phyloP scores from a whole-genome alignment of 1,140 invertebrate species.

The Plectrocnemia conspersa region DNA sequence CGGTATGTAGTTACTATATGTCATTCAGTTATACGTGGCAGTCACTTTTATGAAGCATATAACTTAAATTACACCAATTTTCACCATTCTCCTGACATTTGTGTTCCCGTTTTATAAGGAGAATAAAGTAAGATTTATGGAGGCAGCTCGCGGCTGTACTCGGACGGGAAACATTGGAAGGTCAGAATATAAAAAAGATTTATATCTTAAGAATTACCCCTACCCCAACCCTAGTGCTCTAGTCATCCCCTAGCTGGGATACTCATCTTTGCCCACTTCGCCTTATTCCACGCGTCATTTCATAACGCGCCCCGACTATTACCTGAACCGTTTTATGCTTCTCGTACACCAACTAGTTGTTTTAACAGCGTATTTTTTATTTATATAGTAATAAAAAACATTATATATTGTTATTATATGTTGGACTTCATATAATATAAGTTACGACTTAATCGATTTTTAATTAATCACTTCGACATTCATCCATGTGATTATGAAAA shows the following conservation, averaged over 20 bases:
- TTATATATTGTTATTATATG: too few species aligned
- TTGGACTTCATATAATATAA: too few species aligned
- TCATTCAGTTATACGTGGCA: slow-evolving; percentile 34
- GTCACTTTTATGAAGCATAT: slow-evolving; percentile 36
- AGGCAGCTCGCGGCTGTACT: slow-evolving; percentile 33
- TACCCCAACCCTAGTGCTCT: slow-evolving; percentile 1
- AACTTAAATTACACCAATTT: slow-evolving; percentile 37
- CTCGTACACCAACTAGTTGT: too few species aligned
- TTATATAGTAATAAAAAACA: too few species aligned
- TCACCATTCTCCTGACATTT: slow-evolving; percentile 35
- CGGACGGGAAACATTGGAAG: slow-evolving; percentile 36
- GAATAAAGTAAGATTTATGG: slow-evolving; percentile 36
- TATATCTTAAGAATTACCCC: slow-evolving; percentile 35
- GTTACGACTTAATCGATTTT: too few species aligned
- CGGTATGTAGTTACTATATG: slow-evolving; percentile 28
- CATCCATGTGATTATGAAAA: too few species aligned
- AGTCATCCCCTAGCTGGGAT: background rate
- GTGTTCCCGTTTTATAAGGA: slow-evolving; percentile 36
- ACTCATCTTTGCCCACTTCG: background rate
- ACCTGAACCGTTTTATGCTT: slow-evolving; percentile 11
- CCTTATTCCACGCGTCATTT: slow-evolving; percentile 9
- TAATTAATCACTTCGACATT: too few species aligned
- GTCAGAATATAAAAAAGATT: slow-evolving; percentile 37
- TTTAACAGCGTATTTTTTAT: too few species aligned
- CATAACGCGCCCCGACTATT: slow-evolving; percentile 8